Base-by-base conservation (phyloP, 2,113 vertebrate species). In the Chionis minor region DNA sequence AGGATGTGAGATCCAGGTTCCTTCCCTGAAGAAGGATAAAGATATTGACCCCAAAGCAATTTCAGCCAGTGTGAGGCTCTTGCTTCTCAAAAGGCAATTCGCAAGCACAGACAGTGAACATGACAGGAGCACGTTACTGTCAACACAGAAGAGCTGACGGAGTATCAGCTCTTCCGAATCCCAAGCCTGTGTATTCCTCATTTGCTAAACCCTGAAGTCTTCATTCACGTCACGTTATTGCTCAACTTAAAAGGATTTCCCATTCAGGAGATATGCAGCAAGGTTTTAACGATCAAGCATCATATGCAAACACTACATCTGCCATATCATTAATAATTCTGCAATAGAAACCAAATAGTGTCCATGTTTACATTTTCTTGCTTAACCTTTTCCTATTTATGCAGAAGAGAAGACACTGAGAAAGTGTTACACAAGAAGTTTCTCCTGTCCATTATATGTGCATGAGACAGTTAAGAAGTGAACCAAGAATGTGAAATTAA, bases 41-140 rank as follows among this genome's bases (percentile, higher is more conserved):
- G 42, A 90, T 88, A 67, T 23, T 81, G 77, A 94, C 69, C 59
- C 33, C 33, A 58, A 80, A 90, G 65, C 79, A 92, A 94, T 78
- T 96, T 90, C 86, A 95, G 61, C 38, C 59, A 84, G 63, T 0
- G 0, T 44, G 55, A 86, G 52, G 42, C 65, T 88, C 52, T 56
- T 91, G 65, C 42, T 90, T 88, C 92, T 92, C 88, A 83, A 93
- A 82, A 95, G 52, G 47, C 69, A 88, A 49, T 92, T 96, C 82
- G 81, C 69, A 63, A 40, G 55, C 65, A 55, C 15, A 17, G 80
- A 84, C 32, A 93, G 80, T 47, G 77, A 96, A 94, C 55, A 32
- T 78, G 90, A 92, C 69, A 90, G 80, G 72, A 93, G 72, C 59
- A 71, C 1, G 1, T 95, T 93, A 95, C 52, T 9, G 0, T 40